Base-by-base conservation (phyloP, 2,113 vertebrate species). In the Porphyrio hochstetteri region DNA sequence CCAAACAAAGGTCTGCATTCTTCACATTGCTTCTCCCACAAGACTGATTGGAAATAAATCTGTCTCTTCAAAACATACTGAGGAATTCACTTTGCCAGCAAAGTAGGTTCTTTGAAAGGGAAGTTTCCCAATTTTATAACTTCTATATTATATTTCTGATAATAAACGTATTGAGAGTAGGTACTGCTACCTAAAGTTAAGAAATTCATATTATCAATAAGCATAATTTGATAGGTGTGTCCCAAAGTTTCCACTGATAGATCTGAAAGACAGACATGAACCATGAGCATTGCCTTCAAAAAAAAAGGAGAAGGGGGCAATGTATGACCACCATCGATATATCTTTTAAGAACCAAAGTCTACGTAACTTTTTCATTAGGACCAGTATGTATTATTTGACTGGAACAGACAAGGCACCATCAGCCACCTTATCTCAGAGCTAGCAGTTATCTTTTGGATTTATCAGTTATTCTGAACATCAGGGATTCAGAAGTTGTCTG, bases 241-340 rank as follows among this genome's bases (percentile, higher is more conserved):
- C 53, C 15, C 23, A 40, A 42, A n/a, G 24, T 38, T 38, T 77
- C 72, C 44, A 75, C 48, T 13, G 29, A 23, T 4, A 69, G 16
- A 48, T 29, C 16, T 61, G 33, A 44, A 36, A 70, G 40, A n/a
- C 53, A 83, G 63, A 53, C 16, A 21, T 35, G n/a, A 56, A 67
- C 11, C 28, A n/a, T 19, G 33, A 40, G 28, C 25, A 42, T 2
- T 2, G 1, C 19, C 67, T 78, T 35, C 53, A 68, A 29, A 61
- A 55, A 55, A 60, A 40, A 0, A 57, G 42, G 8, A 53, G 7
- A 52, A 65, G 53, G 12, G 33, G 29, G 13, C 0, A 1, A 53
- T 1, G 5, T 9, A 18, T 16, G 33, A 75, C 56, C 12, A 69
- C 38, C 50, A 48, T 11, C 57, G 25, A 12, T 0, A 2, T 13